Conservation (phyloP, 2,113 vertebrate genomes). For the Triplophysa tibetana region DNA sequence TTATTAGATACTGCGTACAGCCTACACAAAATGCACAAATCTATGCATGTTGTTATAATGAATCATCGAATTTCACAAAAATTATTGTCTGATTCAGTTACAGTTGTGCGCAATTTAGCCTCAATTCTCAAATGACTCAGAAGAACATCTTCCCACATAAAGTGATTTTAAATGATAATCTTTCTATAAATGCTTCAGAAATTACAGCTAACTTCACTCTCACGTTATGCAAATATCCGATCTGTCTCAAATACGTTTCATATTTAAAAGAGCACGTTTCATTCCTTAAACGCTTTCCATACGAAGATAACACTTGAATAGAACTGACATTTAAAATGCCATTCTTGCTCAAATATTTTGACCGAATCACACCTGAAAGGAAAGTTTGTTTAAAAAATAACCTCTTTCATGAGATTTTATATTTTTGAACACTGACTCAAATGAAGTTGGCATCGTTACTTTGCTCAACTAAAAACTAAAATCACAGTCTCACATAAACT, state of each 20-base stretch:
- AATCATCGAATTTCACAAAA: conserved; percentile 11
- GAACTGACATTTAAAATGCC: not conserved
- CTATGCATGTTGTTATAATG: not conserved
- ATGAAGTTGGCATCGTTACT: not conserved
- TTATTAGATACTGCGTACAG: not conserved
- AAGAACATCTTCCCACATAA: conserved; percentile 25
- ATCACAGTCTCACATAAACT: not conserved
- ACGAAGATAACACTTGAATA: not conserved
- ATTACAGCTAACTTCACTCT: not conserved
- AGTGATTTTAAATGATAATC: not conserved
- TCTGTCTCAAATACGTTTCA: not conserved
- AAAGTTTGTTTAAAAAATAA: not conserved
- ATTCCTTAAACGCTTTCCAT: not conserved
- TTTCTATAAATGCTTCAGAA: conserved; percentile 4
- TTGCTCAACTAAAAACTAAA: not conserved
- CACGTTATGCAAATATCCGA: not conserved
- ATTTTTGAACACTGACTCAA: not conserved
- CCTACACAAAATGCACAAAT: conserved; percentile 19
- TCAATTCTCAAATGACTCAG: conserved; percentile 21
- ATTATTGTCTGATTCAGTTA: not conserved
- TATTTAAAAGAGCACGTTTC: not conserved
- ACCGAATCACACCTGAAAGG: not conserved
- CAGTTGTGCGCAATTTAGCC: conserved; percentile 3
- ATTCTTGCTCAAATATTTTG: not conserved
- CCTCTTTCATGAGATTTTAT: not conserved